Evolutionary conservation across 2,113 vertebrate genomes (phyloP), one percentile per base, ranked within the genome.

Genomic region (Planiliza haematocheilus): DNA sequence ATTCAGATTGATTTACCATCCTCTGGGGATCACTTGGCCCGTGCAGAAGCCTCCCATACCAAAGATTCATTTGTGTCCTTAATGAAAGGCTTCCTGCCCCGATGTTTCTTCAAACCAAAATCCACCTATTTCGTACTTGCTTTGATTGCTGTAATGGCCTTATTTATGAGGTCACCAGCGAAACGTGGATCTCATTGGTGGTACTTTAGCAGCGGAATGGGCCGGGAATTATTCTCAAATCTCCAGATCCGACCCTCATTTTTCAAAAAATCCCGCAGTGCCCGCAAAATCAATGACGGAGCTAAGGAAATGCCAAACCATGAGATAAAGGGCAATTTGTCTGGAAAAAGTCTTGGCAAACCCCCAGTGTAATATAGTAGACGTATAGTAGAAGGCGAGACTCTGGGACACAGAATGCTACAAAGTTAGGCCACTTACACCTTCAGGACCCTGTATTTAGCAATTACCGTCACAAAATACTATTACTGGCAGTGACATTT

Each of bases 1-100:
- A 92, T 89, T 91, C 88, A 88, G 89, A 94, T 93, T 91, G 93
- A 94, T 94, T 90, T 88, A 81, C 66, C 78, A 61, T 86, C 83
- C 13, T 86, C 87, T 77, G 30, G 90, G 85, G 89, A 89, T 85
- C 66, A 65, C 86, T 87, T 77, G 70, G 82, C 55, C 84, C 61
- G 53, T 14, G 60, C 67, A 61, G 67, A 73, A 85, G 76, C 79
- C 70, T 63, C 83, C 77, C 67, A 69, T 84, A 78, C 83, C 80
- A 81, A 82, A 92, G 90, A 91, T 88, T 90, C 77, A 91, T 92
- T 89, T 77, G 73, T 60, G 79, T 68, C 81, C 57, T 78, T 91
- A 91, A 92, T 90, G 85, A 87, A 91, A 92, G 83, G 74, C 79
- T 88, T 90, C 86, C 88, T 88, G 84, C 83, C 81, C 83, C 53